Percentiles rank a stretch among this genome's conserved stretches.
Evolutionary conservation across 1,140 invertebrate genomes (phyloP).

Genomic region (Camponotus vicinus): DNA sequence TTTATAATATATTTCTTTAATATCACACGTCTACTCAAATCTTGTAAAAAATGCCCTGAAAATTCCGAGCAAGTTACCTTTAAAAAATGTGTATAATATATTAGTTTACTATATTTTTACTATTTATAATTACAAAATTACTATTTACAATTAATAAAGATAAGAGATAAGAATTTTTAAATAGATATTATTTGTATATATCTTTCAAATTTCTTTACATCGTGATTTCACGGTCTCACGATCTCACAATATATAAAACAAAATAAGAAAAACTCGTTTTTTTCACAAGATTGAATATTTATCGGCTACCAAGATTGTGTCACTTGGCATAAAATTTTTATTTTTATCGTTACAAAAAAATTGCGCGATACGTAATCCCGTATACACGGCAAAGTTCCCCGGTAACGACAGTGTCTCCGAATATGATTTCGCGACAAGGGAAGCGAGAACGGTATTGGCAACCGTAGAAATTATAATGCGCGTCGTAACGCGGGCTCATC

Average conservation of each 20-base stretch:
- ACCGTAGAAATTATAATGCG: conserved; percentile 81
- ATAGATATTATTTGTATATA: neutral
- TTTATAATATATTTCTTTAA: too few relatives aligned
- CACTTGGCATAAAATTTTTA: neutral
- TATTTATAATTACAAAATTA: neutral
- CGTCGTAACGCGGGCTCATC: conserved; percentile 75
- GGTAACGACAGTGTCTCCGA: neutral
- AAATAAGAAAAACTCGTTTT: neutral
- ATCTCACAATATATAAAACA: neutral
- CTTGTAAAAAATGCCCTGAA: too few relatives aligned
- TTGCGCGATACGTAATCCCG: neutral
- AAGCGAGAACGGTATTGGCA: conserved; percentile 50
- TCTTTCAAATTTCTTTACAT: neutral
- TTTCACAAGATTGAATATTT: neutral
- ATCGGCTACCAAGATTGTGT: neutral
- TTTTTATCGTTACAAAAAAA: neutral
- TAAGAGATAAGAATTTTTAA: neutral
- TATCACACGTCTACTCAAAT: too few relatives aligned
- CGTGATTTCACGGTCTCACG: neutral
- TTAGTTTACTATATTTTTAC: neutral
- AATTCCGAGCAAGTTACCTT: neutral
- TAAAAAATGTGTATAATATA: neutral
- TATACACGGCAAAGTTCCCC: neutral
- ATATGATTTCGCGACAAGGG: conserved; percentile 21
- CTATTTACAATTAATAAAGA: neutral